Base-by-base conservation (phyloP, 2,888 invertebrate species). In the Tipula unca region DNA sequence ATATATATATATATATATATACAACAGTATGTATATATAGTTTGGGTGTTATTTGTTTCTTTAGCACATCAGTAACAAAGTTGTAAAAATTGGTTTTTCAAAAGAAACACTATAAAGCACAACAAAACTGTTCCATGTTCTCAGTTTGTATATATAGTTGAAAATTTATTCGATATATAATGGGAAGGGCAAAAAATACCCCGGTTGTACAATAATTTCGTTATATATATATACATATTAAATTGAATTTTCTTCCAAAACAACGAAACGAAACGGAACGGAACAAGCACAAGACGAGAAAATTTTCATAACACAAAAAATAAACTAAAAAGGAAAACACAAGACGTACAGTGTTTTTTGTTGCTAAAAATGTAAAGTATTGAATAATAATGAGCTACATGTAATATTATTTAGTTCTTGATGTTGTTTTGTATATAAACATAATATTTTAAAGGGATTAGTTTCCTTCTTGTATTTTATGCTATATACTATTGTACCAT, bases 371-470 rank as follows among this genome's bases (percentile, higher is more conserved):
- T 69, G 69, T 69, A 69, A 69, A 69, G 69, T 69, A 69, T 69
- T 69, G 69, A 69, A 69, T 69, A 69, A 69, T 69, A 69, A 69
- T 69, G 69, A 25, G 69, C 69, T 69, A 69, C 69, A 69, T 69
- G 69, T 25, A 25, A 69, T 25, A 69, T 69, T 69, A 25, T 69
- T 69, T 69, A 69, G 69, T 69, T 69, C 69, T 69, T 69, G 69
- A 69, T 25, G 69, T 69, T 69, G 25, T 69, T 69, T 3, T 69
- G 25, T 1, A 6, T 69, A 25, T 69, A 25, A 25, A 69, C 25
- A 25, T 69, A 69, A 69, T 69, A 69, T 69, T 69, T 69, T 69
- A 69, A 69, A 69, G 69, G 69, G 69, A 69, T 69, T 69, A 69
- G 69, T 69, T 69, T 69, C 25, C 69, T 69, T 69, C 8, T 69